Base-by-base conservation (phyloP, 2,113 vertebrate genomes). In the Anoura caudifer region DNA sequence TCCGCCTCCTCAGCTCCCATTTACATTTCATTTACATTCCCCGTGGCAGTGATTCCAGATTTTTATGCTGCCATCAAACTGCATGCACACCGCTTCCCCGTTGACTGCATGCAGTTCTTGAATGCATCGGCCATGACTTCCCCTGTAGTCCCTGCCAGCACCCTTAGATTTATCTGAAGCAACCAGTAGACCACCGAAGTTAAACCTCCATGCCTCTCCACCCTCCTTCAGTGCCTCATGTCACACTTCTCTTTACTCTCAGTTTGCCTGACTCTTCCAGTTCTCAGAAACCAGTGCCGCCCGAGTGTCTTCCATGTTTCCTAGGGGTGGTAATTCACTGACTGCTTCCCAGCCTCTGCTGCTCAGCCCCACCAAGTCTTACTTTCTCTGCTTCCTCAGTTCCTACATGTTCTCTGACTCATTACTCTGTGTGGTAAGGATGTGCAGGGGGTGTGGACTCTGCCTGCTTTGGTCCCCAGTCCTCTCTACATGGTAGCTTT, bases 361-460 rank as follows among this genome's bases (percentile, higher is more conserved):
- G 0, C 33, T 52, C 73, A 61, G 45, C 22, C 41, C 61, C 9
- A 22, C 31, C 20, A 38, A 41, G 65, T 56, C 12, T 81, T 76
- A 56, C n/a, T 87, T 72, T 86, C 45, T 84, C 19, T 41, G 54
- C 41, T 84, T 92, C 69, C 19, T 54, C 10, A 36, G 6, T 65
- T 73, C 56, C 77, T 11, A 3, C 0, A 0, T 8, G 41, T 54
- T 54, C 50, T 54, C 72, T 0, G 1, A 83, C 56, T 26, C n/a
- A n/a, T 61, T 52, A n/a, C 47, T 45, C 56, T 47, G 50, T 17
- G 38, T 75, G 87, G 38, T 17, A 47, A 95, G 88, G 56, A 33
- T 11, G 0, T n/a, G 8, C 43, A 0, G 7, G 36, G 38, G n/a
- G n/a, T 52, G 26, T 77, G 47, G 65, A 47, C 76, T 54, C 16